These are phyloP conservation scores for Hydrocynus forskahlii DNA, from an alignment of 2,797 vertebrate species.

Conservation along the genomic window DNA sequence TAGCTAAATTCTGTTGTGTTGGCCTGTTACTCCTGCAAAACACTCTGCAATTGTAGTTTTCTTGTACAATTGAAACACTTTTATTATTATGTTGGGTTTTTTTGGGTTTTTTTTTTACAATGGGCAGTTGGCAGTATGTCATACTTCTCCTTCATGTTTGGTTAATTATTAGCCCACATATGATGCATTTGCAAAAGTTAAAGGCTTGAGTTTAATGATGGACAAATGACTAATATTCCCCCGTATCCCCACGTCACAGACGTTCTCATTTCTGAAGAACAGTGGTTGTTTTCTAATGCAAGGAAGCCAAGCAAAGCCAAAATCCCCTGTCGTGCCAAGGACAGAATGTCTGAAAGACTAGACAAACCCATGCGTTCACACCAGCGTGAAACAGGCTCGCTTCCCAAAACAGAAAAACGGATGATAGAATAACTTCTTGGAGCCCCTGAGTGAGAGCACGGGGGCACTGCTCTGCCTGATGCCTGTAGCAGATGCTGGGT, in stretches of 20 bases:
- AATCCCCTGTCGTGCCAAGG: slow-evolving; percentile 39
- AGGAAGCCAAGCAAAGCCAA: slow-evolving; percentile 50
- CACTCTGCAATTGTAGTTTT: no score
- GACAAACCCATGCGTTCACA: slow-evolving; percentile 44
- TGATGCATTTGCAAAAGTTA: no score
- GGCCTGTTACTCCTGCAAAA: no score
- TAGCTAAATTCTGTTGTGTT: no score
- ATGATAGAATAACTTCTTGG: slow-evolving; percentile 15
- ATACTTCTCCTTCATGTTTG: no score
- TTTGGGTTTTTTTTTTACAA: no score
- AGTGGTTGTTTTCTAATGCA: slow-evolving; percentile 24
- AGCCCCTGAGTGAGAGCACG: background rate
- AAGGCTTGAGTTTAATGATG: background rate
- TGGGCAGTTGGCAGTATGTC: no score
- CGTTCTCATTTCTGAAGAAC: slow-evolving; percentile 18
- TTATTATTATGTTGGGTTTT: no score
- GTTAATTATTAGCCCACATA: no score
- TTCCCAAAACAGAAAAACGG: slow-evolving; percentile 41
- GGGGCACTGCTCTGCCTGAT: background rate
- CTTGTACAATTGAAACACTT: no score
- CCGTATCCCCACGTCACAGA: background rate
- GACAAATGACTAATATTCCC: background rate
- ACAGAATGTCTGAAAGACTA: slow-evolving; percentile 49
- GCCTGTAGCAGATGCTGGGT: slow-evolving; percentile 44
- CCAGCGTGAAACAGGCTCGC: slow-evolving; percentile 37